These are phyloP conservation scores for Loripinus fragilis DNA, from an alignment of 2,888 invertebrate species.

Conservation along the genomic window DNA sequence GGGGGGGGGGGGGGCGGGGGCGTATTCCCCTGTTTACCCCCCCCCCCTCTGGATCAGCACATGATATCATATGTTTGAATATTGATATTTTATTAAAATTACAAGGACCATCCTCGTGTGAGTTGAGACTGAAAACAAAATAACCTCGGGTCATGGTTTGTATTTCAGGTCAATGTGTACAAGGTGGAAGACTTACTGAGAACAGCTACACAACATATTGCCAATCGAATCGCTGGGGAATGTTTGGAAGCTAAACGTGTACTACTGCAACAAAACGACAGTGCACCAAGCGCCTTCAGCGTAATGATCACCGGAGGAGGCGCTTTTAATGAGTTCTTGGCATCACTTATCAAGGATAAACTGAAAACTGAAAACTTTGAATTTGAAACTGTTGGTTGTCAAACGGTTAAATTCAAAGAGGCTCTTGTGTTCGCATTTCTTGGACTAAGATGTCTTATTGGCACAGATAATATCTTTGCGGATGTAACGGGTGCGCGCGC, in stretches of 20 bases:
- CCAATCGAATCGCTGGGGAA: slow-evolving; percentile 65
- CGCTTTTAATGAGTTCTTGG: slow-evolving; percentile 75
- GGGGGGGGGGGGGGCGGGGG: no score
- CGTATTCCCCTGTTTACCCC: no score
- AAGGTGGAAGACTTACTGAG: slow-evolving; percentile 70
- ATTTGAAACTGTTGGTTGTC: slow-evolving; percentile 67
- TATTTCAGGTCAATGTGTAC: slow-evolving; percentile 45
- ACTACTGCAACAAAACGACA: slow-evolving; percentile 3
- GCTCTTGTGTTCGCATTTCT: slow-evolving; percentile 79
- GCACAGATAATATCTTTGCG: slow-evolving; percentile 71
- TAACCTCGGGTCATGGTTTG: no score
- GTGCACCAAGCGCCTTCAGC: slow-evolving; percentile 23
- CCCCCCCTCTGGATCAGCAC: no score
- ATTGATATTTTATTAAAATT: no score
- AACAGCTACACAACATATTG: slow-evolving; percentile 77
- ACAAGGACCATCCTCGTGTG: no score
- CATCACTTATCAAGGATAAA: slow-evolving; percentile 62
- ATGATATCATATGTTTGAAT: no score
- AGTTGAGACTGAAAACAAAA: no score
- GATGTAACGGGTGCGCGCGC: slow-evolving; percentile 74
- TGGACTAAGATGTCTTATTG: slow-evolving; percentile 76
- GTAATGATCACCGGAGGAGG: slow-evolving; percentile 80
- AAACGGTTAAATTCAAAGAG: slow-evolving; percentile 79
- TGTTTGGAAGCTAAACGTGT: slow-evolving; percentile 50
- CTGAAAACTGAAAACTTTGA: slow-evolving; percentile 60